These are phyloP conservation scores for Megathymus violae DNA, from an alignment of 1,140 invertebrate genomes.

Conservation along the genomic window DNA sequence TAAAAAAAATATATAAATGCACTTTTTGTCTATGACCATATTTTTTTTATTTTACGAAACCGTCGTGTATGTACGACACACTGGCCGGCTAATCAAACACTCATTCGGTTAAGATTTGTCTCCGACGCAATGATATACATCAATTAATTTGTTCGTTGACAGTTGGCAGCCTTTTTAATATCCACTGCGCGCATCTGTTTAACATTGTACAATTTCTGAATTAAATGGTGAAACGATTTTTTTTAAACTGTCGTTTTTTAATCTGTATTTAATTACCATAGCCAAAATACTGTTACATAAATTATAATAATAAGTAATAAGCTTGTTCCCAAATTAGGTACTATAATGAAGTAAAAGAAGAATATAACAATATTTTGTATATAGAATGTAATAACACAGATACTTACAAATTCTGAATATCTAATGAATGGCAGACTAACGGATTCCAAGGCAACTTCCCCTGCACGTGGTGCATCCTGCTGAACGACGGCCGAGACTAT, in stretches of 20 bases:
- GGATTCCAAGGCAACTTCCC: no score
- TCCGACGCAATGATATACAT: constrained; percentile 57
- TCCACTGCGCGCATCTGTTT: constrained; percentile 7
- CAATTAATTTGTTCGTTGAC: constrained; percentile 65
- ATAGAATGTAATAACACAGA: no score
- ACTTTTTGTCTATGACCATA: constrained; percentile 31
- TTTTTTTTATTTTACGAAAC: constrained; percentile 25
- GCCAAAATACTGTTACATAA: no score
- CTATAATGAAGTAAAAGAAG: no score
- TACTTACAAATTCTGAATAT: no score
- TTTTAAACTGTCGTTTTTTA: not conserved
- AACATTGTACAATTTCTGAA: not conserved
- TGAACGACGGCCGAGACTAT: no score
- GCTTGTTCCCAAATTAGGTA: no score
- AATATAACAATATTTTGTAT: no score
- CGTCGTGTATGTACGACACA: constrained; percentile 11
- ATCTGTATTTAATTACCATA: no score
- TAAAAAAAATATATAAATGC: constrained; percentile 27
- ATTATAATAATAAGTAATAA: no score
- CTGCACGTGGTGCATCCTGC: no score
- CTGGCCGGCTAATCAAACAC: constrained; percentile 44
- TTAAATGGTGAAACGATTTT: not conserved
- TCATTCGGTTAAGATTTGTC: constrained; percentile 52
- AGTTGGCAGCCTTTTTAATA: constrained; percentile 51
- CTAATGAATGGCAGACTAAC: no score